Evolutionary conservation across 1,140 invertebrate genomes (phyloP), one percentile per base, ranked within the genome.

Genomic region (Nasonia longicornis): DNA sequence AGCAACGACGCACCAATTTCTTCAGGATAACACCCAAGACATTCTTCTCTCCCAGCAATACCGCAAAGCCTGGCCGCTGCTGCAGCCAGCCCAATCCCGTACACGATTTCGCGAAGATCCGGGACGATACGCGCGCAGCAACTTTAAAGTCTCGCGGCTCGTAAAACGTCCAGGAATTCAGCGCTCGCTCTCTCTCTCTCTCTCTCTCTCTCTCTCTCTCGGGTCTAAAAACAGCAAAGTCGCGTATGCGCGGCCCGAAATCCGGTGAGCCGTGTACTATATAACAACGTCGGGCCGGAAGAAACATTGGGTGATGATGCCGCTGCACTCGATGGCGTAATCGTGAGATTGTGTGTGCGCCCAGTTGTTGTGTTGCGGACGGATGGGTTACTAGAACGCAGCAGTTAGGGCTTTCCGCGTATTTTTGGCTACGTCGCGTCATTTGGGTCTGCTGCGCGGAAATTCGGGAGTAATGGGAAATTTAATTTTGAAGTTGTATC

Each of bases 381-480:
- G 52, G 52, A 58, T 58, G 52, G 52, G 52, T 58, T 58, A 58
- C 52, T 58, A 58, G 52, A 58, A 58, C 52, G 20, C 20, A 20
- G 16, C 52, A n/a, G 16, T 58, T 58, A 58, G 3, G 20, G 16
- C 52, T 58, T 58, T 58, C 52, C 52, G 52, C 52, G 52, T 58
- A 58, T 58, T 58, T 58, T 58, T 16, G 52, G 20, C 52, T 3
- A n/a, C 52, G 20, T 20, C 52, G 52, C 20, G 52, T 58, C 52
- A 58, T 58, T 58, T 58, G 20, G 52, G 52, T 58, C 52, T 58
- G 20, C 20, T 4, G 52, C 52, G 16, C 20, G 20, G 52, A 58
- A 58, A 58, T 58, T 58, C 52, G 52, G 16, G 52, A 58, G 52
- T 58, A 58, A 58, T 58, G 52, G 52, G 52, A 58, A 58, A 58